These are phyloP conservation scores for Diplosoma virens DNA, from an alignment of 23 tunicate species.

Conservation along the genomic window DNA sequence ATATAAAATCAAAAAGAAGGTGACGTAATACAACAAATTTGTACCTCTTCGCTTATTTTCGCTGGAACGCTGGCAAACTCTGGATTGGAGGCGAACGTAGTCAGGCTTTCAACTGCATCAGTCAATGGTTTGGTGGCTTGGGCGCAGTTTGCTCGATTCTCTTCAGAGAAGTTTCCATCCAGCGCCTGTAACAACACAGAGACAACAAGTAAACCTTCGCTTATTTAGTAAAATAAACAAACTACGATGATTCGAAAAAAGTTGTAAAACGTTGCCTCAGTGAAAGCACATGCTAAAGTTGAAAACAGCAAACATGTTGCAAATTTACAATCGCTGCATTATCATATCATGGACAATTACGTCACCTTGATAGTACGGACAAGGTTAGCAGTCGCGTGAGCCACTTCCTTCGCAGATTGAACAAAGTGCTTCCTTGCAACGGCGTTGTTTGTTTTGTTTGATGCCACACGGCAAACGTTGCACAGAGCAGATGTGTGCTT, in stretches of 20 bases:
- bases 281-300: too few relatives aligned
- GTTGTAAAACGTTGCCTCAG: too few relatives aligned
- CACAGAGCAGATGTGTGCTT: constrained; percentile 96
- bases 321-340: too few relatives aligned
- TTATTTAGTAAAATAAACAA: background rate
- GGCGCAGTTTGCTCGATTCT: constrained; percentile 76
- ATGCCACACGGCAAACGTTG: constrained; percentile 90
- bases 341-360: background rate
- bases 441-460: constrained; percentile 89
- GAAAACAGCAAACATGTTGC: too few relatives aligned
- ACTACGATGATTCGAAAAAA: background rate
- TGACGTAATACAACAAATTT: too few relatives aligned
- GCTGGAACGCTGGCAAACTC: constrained; percentile 97
- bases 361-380: constrained; percentile 82
- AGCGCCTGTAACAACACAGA: constrained; percentile 50
- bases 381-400: constrained; percentile 90
- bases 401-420: constrained; percentile 98
- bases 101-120: constrained; percentile 84
- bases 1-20: too few relatives aligned
- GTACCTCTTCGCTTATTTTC: constrained; percentile 79
- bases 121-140: constrained; percentile 86
- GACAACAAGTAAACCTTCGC: background rate
- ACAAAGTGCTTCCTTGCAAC: constrained; percentile 94
- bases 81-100: constrained; percentile 91
- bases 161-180: constrained; percentile 93